Conservation (phyloP, 2,888 invertebrate species). For the Cosmopolites sordidus region DNA sequence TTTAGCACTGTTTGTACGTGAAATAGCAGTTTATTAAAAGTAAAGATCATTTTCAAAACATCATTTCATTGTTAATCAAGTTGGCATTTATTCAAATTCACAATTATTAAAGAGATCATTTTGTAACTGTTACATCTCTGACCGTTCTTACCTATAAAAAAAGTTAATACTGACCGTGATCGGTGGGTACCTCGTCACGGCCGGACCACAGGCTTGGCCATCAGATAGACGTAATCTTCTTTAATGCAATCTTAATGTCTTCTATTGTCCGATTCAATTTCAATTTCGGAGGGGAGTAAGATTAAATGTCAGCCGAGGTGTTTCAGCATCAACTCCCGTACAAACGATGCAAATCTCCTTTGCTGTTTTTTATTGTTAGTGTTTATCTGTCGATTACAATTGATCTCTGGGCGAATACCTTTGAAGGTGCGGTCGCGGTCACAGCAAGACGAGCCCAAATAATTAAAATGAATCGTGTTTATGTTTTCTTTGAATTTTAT, state of each 20-base stretch:
- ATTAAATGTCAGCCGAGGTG: slow-evolving; percentile 22
- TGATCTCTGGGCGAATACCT: too few species aligned
- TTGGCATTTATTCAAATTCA: too few species aligned
- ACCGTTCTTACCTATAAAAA: background rate
- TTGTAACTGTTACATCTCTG: too few species aligned
- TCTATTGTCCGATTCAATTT: slow-evolving; percentile 22
- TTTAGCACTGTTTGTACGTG: background rate
- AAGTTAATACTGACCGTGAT: background rate
- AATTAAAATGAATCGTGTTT: too few species aligned
- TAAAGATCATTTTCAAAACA: too few species aligned
- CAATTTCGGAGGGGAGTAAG: slow-evolving; percentile 19
- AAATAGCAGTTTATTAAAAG: too few species aligned
- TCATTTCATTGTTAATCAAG: too few species aligned
- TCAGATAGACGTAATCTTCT: slow-evolving; percentile 21
- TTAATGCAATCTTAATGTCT: slow-evolving; percentile 16
- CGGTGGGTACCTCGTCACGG: slow-evolving; percentile 2
- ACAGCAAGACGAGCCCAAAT: too few species aligned
- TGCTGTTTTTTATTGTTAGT: background rate
- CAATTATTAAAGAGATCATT: too few species aligned
- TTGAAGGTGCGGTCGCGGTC: too few species aligned
- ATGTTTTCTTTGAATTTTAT: too few species aligned
- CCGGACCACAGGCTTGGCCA: slow-evolving; percentile 17
- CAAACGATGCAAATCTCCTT: background rate
- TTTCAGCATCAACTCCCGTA: background rate
- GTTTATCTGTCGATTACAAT: too few species aligned